These are phyloP conservation scores for Himalopsyche phryganea DNA, from an alignment of 1,140 invertebrate genomes.

Conservation along the genomic window DNA sequence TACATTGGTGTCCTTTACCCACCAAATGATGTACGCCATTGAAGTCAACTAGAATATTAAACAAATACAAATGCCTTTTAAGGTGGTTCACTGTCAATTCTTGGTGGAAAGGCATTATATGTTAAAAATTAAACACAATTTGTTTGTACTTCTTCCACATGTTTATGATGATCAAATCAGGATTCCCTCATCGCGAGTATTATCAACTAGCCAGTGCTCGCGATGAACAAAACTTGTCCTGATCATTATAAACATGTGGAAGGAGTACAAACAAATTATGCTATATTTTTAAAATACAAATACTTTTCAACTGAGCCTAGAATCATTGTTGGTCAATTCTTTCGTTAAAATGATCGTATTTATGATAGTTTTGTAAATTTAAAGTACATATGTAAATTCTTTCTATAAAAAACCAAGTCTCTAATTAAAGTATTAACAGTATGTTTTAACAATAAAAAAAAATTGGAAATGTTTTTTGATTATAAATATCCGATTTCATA, in stretches of 20 bases:
- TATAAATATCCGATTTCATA: no score
- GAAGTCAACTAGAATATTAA: constrained; percentile 41
- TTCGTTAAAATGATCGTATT: neutral
- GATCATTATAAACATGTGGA: no score
- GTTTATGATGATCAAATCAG: no score
- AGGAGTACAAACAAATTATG: no score
- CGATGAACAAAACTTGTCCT: no score
- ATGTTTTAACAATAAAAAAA: no score
- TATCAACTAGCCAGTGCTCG: neutral
- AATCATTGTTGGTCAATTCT: neutral
- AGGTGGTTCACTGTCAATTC: no score
- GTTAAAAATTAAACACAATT: no score
- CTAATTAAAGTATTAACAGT: no score
- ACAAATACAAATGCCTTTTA: neutral
- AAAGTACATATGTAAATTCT: neutral
- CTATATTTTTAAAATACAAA: neutral
- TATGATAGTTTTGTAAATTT: neutral
- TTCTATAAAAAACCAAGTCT: neutral
- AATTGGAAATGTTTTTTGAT: no score
- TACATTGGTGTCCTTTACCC: constrained; percentile 24
- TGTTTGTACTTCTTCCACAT: no score
- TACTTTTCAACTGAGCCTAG: neutral
- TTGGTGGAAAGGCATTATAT: no score
- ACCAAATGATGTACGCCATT: constrained; percentile 38
- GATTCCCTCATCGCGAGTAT: neutral